Percentiles rank a stretch among this genome's conserved stretches.
phyloP scores from a whole-genome alignment of 2,797 vertebrate genomes.

The Coregonus sp. region DNA sequence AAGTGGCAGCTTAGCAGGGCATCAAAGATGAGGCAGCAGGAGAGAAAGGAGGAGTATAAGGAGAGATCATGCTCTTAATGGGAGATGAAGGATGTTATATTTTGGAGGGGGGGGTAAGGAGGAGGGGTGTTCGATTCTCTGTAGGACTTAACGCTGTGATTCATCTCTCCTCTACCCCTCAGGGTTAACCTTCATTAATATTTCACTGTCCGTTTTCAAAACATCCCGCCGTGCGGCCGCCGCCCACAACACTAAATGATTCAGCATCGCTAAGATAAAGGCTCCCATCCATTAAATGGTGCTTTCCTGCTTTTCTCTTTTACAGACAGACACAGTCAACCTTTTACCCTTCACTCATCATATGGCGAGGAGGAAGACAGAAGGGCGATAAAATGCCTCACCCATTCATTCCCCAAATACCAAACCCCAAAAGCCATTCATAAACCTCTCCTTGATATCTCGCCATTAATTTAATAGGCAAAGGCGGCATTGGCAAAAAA shows the following conservation, averaged over 20 bases:
- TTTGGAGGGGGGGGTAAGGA: conserved; percentile 33
- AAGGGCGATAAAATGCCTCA: background rate
- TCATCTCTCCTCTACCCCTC: conserved; percentile 61
- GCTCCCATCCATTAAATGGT: conserved; percentile 63
- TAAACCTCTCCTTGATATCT: background rate
- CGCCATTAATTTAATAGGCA: conserved; percentile 20
- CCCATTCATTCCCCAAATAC: background rate
- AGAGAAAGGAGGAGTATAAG: conserved; percentile 10
- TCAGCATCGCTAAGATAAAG: conserved; percentile 64
- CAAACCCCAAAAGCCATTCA: background rate
- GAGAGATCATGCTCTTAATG: conserved; percentile 55
- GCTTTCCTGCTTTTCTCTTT: conserved; percentile 39
- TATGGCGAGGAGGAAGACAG: background rate
- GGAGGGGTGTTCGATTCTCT: conserved; percentile 48
- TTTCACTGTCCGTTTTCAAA: conserved; percentile 79
- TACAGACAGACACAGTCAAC: conserved; percentile 2
- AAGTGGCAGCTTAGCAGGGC: conserved; percentile 67
- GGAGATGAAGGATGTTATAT: conserved; percentile 67
- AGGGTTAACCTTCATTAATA: conserved; percentile 82
- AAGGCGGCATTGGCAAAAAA: background rate
- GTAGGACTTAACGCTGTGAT: conserved; percentile 72
- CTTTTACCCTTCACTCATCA: background rate
- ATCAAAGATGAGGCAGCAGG: conserved; percentile 72
- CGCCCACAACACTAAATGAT: conserved; percentile 73
- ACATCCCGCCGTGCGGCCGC: conserved; percentile 61